phyloP scores from a whole-genome alignment of 2,888 invertebrate genomes.

The Leptopilina myrica region DNA sequence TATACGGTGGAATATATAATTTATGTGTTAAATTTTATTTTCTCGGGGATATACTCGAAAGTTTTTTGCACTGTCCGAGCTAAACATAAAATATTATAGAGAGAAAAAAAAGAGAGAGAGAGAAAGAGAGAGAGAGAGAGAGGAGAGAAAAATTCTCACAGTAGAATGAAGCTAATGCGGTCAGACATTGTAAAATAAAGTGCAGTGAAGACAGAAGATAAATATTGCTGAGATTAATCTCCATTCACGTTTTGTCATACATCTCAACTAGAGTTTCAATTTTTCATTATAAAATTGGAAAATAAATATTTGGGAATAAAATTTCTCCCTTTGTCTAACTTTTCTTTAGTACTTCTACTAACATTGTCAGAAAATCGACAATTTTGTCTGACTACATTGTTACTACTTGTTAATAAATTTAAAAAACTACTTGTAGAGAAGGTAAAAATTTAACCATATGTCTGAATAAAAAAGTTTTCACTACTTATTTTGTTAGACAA shows the following conservation, averaged over 20 bases:
- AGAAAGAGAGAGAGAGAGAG: no score
- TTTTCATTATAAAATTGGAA: not conserved
- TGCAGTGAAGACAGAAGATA: not conserved
- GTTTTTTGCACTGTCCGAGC: not conserved
- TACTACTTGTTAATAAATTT: no score
- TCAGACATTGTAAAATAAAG: not conserved
- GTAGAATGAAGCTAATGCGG: conserved; percentile 4
- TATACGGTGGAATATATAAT: no score
- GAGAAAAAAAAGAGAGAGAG: no score
- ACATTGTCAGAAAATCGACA: no score
- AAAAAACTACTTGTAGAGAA: no score
- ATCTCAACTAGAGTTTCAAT: not conserved
- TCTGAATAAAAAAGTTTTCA: no score
- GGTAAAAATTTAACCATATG: no score
- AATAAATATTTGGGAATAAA: not conserved
- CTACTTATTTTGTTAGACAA: no score
- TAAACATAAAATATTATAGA: not conserved
- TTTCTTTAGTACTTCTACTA: no score
- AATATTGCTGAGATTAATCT: conserved; percentile 14
- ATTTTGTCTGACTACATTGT: no score
- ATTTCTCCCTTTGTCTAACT: no score
- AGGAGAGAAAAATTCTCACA: not conserved
- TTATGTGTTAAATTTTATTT: conserved; percentile 3
- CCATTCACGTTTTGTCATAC: not conserved
- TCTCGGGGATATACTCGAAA: not conserved